Conservation (phyloP, 2,797 vertebrate species). For the Myiothlypis chrysogaster region DNA sequence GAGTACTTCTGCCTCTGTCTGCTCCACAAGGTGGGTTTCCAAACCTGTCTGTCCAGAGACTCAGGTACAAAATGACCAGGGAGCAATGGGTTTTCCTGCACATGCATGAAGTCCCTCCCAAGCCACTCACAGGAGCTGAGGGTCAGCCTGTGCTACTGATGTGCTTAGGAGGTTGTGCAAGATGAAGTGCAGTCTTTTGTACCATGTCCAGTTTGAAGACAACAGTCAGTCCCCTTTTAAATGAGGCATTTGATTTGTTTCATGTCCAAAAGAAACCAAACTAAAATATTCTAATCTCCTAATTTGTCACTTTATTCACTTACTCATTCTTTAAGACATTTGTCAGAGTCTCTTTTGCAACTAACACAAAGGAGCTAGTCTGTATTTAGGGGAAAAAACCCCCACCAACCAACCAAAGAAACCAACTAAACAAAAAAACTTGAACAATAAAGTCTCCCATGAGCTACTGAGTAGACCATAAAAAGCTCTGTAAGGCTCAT, state of each 20-base stretch:
- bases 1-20: neutral
- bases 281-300: neutral
- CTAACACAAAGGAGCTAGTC: neutral
- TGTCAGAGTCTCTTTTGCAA: neutral
- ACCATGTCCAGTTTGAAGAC: neutral
- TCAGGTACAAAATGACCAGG: neutral
- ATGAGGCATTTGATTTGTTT: neutral
- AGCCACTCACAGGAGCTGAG: neutral
- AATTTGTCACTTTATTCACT: neutral
- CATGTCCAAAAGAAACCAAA: neutral
- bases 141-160: neutral
- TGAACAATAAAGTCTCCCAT: neutral
- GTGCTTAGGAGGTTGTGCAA: neutral
- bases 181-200: neutral
- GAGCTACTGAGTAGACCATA: neutral
- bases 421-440: neutral
- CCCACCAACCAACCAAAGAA: too few relatives aligned
- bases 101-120: neutral
- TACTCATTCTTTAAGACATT: neutral
- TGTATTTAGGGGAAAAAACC: neutral
- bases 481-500: neutral
- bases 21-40: neutral
- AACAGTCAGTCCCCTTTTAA: neutral
- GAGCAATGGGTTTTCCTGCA: fast-evolving
- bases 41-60: neutral